Conservation (phyloP, 2,888 invertebrate species). For the Eudemis profundana region DNA sequence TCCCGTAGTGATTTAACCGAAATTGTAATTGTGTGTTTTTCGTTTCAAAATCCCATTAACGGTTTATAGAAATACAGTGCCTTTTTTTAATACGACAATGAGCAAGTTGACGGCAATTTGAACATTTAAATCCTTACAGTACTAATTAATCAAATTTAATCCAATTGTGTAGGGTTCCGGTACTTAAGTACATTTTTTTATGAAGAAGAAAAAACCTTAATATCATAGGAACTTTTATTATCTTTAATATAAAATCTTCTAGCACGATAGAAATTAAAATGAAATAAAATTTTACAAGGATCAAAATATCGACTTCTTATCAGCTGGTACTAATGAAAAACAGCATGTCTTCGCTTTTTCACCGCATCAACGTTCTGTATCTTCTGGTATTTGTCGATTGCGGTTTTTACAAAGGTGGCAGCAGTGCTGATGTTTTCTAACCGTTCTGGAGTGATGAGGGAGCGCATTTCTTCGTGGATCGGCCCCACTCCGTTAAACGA, state of each 20-base stretch:
- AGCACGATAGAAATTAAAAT: slow-evolving; percentile 23
- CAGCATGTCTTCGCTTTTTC: slow-evolving; percentile 61
- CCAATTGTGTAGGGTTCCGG: too few relatives aligned
- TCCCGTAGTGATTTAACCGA: too few relatives aligned
- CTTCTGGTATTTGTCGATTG: slow-evolving; percentile 86
- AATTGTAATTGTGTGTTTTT: too few relatives aligned
- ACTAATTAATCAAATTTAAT: too few relatives aligned
- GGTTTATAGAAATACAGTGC: too few relatives aligned
- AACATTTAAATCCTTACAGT: too few relatives aligned
- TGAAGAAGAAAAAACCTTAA: neutral
- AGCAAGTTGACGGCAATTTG: too few relatives aligned
- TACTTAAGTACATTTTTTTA: too few relatives aligned
- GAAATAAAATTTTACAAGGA: slow-evolving; percentile 28
- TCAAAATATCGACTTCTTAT: slow-evolving; percentile 16
- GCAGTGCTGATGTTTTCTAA: slow-evolving; percentile 86
- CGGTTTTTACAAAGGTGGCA: slow-evolving; percentile 85
- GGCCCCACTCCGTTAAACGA: slow-evolving; percentile 86
- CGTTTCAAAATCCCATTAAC: too few relatives aligned
- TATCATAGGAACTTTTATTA: slow-evolving; percentile 28
- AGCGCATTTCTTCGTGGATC: slow-evolving; percentile 84
- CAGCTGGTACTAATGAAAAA: slow-evolving; percentile 48
- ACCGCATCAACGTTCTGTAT: slow-evolving; percentile 67
- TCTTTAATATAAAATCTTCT: slow-evolving; percentile 23
- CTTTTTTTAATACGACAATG: too few relatives aligned
- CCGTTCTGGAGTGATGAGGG: slow-evolving; percentile 85